Base-by-base conservation (phyloP, 2,888 invertebrate genomes). In the Cryptus armator region DNA sequence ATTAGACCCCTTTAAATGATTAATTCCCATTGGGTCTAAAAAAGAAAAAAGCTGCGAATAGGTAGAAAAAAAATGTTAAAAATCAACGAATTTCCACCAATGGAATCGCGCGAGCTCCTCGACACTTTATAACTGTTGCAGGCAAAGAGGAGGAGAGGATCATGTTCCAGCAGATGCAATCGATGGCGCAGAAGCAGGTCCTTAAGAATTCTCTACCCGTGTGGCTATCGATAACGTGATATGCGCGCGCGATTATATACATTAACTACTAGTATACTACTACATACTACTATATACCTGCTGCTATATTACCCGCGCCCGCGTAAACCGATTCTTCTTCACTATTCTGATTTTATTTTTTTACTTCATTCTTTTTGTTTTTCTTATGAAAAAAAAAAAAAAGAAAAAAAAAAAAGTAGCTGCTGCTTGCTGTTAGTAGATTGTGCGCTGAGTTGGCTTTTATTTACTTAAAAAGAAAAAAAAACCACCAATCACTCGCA, bases 151-250 rank as follows among this genome's bases (percentile, higher is more conserved):
- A 98, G 95, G 98, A 98, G 95, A 96, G 98, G 91, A 97, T 97
- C 95, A 98, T 98, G 98, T 97, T 98, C 95, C 98, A 98, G 95
- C 98, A 98, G 95, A 98, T 98, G 98, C 98, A 98, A 94, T 97
- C 98, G 90, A 97, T 98, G 97, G 98, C 98, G 93, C 98, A 98
- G 94, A 98, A 98, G 95, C 98, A 98, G 98, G 98, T 98, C 96
- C 95, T 93, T 94, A 94, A 92, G 90, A 90, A 92, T 92, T 93
- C 86, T 92, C 90, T 91, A 91, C 87, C 88, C 89, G 88, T 88
- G 89, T 89, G 87, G 86, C 75, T 83, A 82, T 83, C 87, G 78
- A 85, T 87, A 85, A 86, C 80, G 75, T 85, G 84, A 84, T 86
- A 83, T 87, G 84, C 84, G 84, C 86, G 81, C 84, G 77, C 78